Conservation (phyloP, 2,797 vertebrate species). For the Kryptopterus vitreolus region DNA sequence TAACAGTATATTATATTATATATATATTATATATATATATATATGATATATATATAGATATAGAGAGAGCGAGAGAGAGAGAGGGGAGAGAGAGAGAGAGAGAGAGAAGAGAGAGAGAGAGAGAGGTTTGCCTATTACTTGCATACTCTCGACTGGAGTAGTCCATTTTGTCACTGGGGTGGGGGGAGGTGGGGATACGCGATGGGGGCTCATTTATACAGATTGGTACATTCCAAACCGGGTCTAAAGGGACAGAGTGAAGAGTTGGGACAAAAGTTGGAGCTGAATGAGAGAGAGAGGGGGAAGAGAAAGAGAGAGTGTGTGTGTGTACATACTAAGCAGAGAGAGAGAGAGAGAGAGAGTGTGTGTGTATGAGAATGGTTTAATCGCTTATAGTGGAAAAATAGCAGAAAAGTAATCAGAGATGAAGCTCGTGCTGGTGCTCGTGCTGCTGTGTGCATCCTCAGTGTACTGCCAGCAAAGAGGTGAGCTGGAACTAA, state of each 20-base stretch:
- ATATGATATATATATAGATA: too few species aligned
- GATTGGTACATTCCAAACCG: constrained; percentile 56
- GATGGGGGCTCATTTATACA: neutral
- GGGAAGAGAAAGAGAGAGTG: constrained; percentile 19
- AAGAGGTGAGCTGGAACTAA: constrained; percentile 73
- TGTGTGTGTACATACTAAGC: neutral
- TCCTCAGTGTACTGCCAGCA: constrained; percentile 67
- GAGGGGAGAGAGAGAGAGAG: too few species aligned
- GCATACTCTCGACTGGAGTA: neutral
- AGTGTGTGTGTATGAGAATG: neutral
- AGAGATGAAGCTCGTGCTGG: constrained; percentile 58
- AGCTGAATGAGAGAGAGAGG: constrained; percentile 38
- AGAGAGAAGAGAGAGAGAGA: too few species aligned
- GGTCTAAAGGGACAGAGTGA: constrained; percentile 57
- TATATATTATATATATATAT: too few species aligned
- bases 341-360: neutral
- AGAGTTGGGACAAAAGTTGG: constrained; percentile 53
- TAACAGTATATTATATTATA: too few species aligned
- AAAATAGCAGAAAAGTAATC: neutral
- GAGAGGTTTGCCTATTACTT: too few species aligned
- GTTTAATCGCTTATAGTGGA: neutral
- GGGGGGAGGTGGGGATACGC: neutral
- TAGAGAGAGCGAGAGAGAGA: too few species aligned
- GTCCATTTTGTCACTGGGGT: constrained; percentile 18
- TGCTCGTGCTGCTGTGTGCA: constrained; percentile 60